These are phyloP conservation scores for Brachymystax lenok DNA, from an alignment of 2,797 vertebrate species.

Conservation along the genomic window DNA sequence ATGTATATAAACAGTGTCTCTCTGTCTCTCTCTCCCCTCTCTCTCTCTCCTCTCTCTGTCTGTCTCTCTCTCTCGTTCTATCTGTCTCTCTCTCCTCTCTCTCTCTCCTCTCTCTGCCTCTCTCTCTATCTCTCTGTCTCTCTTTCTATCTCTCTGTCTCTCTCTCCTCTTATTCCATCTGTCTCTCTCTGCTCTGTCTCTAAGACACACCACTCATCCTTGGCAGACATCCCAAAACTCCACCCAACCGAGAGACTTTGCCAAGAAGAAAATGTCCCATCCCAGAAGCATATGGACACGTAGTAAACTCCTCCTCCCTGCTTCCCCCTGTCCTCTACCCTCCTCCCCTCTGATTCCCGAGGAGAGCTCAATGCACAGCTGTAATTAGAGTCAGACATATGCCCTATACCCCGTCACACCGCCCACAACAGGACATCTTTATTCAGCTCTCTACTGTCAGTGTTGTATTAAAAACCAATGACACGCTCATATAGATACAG, in stretches of 20 bases:
- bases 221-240: constrained; percentile 56
- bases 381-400: constrained; percentile 83
- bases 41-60: no score
- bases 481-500: no score
- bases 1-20: no score
- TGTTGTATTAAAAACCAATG: no score
- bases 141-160: constrained; percentile 17
- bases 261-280: constrained; percentile 63
- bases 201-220: constrained; percentile 40
- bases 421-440: constrained; percentile 8
- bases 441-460: no score
- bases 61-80: no score
- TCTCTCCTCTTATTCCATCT: no score
- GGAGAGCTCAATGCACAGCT: constrained; percentile 75
- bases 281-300: constrained; percentile 71
- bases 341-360: constrained; percentile 66
- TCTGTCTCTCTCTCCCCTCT: no score
- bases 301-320: constrained; percentile 40
- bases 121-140: not conserved
- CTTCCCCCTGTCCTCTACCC: constrained; percentile 49
- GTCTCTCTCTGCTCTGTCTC: no score
- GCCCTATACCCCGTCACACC: constrained; percentile 72
- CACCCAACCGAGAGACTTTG: constrained; percentile 30
- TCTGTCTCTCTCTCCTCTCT: no score
- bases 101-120: not conserved